These are phyloP conservation scores for Pedicia rivosa DNA, from an alignment of 2,888 invertebrate genomes.

Conservation along the genomic window DNA sequence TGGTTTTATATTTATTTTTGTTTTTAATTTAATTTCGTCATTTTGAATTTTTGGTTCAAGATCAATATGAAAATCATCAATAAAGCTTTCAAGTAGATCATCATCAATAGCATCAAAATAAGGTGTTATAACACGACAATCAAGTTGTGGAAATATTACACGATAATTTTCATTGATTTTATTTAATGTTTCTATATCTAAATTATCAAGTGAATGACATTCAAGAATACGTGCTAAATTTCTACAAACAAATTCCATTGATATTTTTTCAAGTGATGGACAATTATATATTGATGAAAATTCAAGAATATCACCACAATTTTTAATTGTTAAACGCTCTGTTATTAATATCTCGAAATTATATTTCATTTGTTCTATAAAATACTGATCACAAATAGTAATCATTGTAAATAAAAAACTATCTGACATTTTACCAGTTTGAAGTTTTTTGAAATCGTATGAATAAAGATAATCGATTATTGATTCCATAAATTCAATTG, in stretches of 20 bases:
- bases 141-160: constrained; percentile 39
- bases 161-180: constrained; percentile 53
- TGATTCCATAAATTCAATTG: constrained; percentile 35
- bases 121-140: constrained; percentile 50
- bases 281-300: constrained; percentile 66
- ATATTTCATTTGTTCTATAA: constrained; percentile 52
- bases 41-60: constrained; percentile 30
- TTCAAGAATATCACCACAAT: constrained; percentile 58
- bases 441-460: constrained; percentile 42
- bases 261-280: constrained; percentile 47
- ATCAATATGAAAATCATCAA: constrained; percentile 34
- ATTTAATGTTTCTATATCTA: constrained; percentile 42
- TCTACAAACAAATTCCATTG: constrained; percentile 60
- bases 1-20: constrained; percentile 5
- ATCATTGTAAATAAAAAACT: constrained; percentile 54
- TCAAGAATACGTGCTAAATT: constrained; percentile 60
- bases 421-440: constrained; percentile 47
- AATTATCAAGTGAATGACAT: constrained; percentile 43
- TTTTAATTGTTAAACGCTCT: constrained; percentile 51
- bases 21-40: constrained; percentile 16
- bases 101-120: constrained; percentile 45
- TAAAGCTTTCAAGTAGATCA: constrained; percentile 32
- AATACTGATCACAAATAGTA: constrained; percentile 64
- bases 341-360: constrained; percentile 52
- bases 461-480: constrained; percentile 64